Evolutionary conservation across 2,888 invertebrate species (phyloP).

Genomic region (Tetragnatha montana): DNA sequence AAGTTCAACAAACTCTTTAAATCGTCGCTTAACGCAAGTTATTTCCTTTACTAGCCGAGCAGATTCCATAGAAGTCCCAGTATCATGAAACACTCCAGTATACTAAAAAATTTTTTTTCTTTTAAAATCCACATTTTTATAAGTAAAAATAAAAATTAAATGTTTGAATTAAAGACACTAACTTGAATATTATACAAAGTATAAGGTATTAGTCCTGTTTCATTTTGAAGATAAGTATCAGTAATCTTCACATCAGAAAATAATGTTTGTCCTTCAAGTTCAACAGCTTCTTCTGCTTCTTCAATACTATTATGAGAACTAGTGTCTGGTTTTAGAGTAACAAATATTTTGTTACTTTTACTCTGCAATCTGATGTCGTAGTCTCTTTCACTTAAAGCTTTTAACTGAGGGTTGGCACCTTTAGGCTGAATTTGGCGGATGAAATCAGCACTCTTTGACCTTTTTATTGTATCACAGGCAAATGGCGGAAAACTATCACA

Average conservation of each 20-base stretch:
- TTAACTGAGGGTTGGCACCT: slow-evolving; percentile 32
- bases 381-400: slow-evolving; percentile 61
- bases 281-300: slow-evolving; percentile 68
- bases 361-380: slow-evolving; percentile 57
- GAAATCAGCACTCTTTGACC: slow-evolving; percentile 67
- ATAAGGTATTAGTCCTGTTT: slow-evolving; percentile 74
- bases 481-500: slow-evolving; percentile 6
- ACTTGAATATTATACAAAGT: slow-evolving; percentile 75
- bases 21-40: slow-evolving; percentile 77
- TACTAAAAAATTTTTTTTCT: slow-evolving; percentile 31
- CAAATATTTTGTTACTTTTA: slow-evolving; percentile 57
- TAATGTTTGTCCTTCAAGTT: slow-evolving; percentile 60
- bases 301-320: slow-evolving; percentile 50
- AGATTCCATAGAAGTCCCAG: slow-evolving; percentile 49
- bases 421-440: slow-evolving; percentile 47
- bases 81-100: slow-evolving; percentile 64
- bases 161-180: slow-evolving; percentile 15
- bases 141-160: background rate
- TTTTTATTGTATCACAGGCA: slow-evolving; percentile 56
- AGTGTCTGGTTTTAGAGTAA: slow-evolving; percentile 47
- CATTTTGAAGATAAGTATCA: slow-evolving; percentile 74
- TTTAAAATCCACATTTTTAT: background rate
- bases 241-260: slow-evolving; percentile 73
- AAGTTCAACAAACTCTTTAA: slow-evolving; percentile 78
- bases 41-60: slow-evolving; percentile 74